Base-by-base conservation (phyloP, 92 coral and sea anemone genomes). In the Palythoa grandis region DNA sequence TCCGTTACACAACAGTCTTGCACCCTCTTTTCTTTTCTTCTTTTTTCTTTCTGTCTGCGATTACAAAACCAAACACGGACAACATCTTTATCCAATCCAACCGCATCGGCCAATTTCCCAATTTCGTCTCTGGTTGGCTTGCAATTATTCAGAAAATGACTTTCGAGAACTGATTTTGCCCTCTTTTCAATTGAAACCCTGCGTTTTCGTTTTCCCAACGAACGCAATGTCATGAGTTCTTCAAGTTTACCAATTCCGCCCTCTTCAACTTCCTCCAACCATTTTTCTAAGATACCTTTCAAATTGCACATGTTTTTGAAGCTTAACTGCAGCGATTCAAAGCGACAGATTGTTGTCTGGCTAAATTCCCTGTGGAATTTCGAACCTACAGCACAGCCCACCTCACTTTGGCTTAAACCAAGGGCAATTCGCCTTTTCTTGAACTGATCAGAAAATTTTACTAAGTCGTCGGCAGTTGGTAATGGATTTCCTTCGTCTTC, bases 331-430 rank as follows among this genome's bases (percentile, higher is more conserved):
- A 80, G 24, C 11, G 73, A 60, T 80, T 80, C 85, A 35, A 80
- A 80, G 61, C 85, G 85, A 38, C 85, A 80, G 74, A 80, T 80
- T 1, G 85, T 80, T 9, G 85, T 80, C 74, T 80, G 85, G 85
- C 85, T 80, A 25, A 80, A 80, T 17, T 80, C 74, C 70, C 61
- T 39, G 52, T 66, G 66, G 20, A 80, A 80, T 66, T 80, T 80
- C 58, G 66, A 48, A 14, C 85, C 85, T 65, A 80, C 60, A 65
- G 85, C 85, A 15, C 61, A 22, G 4, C 85, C 85, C 1, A 80
- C 85, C 14, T 80, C 85, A 23, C 74, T 68, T 52, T 80, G 85
- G 73, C 85, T 80, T 10, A 65, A 65, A 11, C 85, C 85, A 23
- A 80, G 85, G 20, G 85, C 85, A 66, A 80, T 80, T 66, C 85